These are phyloP conservation scores for Brachionus sp. DNA, from an alignment of 1,140 invertebrate species.

Conservation along the genomic window DNA sequence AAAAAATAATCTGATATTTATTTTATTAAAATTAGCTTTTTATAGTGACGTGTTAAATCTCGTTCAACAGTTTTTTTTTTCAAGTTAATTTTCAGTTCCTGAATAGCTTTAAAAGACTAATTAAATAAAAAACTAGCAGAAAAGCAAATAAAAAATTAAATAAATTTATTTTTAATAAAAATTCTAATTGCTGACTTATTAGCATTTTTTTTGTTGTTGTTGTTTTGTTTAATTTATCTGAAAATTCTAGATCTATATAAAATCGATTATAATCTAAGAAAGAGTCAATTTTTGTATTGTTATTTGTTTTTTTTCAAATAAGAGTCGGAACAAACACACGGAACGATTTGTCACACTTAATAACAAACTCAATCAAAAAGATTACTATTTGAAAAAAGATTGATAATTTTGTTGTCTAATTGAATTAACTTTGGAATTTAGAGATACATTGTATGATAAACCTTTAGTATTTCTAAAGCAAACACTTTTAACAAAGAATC, in stretches of 20 bases:
- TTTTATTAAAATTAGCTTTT: too few relatives aligned
- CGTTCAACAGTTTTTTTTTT: too few relatives aligned
- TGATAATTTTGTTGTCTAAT: background rate
- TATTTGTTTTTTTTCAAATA: background rate
- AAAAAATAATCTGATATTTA: too few relatives aligned
- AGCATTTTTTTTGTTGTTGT: background rate
- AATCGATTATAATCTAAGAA: background rate
- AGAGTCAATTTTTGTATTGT: background rate
- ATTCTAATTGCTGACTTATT: background rate
- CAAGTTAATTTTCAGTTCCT: too few relatives aligned
- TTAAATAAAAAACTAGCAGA: too few relatives aligned
- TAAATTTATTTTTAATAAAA: background rate
- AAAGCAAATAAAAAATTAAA: background rate
- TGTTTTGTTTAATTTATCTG: background rate
- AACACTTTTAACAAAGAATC: background rate
- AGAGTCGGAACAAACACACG: background rate
- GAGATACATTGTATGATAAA: background rate
- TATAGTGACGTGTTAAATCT: too few relatives aligned
- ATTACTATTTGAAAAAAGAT: background rate
- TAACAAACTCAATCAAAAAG: background rate
- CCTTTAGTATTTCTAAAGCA: background rate
- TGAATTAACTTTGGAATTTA: background rate
- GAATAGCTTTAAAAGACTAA: too few relatives aligned
- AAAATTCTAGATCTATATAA: background rate
- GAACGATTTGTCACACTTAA: background rate